phyloP scores from a whole-genome alignment of 2,113 vertebrate genomes.

The Haplochromis burtoni region DNA sequence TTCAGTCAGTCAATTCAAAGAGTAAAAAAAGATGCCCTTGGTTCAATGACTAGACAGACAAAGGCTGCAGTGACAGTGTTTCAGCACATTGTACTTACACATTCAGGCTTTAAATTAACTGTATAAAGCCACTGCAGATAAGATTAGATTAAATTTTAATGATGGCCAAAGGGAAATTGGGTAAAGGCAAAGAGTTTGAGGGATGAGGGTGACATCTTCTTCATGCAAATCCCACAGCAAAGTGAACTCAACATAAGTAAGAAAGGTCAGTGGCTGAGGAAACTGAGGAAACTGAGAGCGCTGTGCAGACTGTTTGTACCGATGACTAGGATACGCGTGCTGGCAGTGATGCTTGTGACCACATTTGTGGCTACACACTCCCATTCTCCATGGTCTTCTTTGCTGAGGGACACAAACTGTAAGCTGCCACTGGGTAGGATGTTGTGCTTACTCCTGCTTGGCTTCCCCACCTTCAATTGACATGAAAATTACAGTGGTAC shows the following conservation, averaged over 20 bases:
- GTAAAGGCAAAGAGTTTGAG: background rate
- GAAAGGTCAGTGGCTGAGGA: background rate
- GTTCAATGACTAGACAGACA: background rate
- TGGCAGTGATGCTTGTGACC: conserved; percentile 99
- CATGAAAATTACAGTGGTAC: background rate
- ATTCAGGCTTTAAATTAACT: conserved; percentile 7
- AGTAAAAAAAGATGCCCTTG: conserved; percentile 8
- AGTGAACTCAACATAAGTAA: background rate
- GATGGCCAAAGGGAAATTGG: conserved; percentile 1
- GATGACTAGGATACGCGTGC: conserved; percentile 94
- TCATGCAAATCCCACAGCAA: background rate
- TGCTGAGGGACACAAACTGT: conserved; percentile 94
- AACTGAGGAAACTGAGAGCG: background rate
- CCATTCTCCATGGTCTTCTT: conserved; percentile 99
- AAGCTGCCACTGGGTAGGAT: conserved; percentile 92
- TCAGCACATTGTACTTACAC: background rate
- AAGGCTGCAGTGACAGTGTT: background rate
- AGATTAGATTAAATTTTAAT: conserved; percentile 38
- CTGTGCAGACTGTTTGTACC: conserved; percentile 67
- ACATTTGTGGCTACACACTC: conserved; percentile 97
- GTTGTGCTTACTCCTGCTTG: conserved; percentile 98
- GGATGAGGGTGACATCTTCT: background rate
- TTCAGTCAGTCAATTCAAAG: background rate
- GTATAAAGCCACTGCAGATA: conserved; percentile 17
- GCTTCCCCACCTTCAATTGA: conserved; percentile 89